These are phyloP conservation scores for Caenorhabditis sp. DNA, from an alignment of 2,888 invertebrate species.

Conservation along the genomic window DNA sequence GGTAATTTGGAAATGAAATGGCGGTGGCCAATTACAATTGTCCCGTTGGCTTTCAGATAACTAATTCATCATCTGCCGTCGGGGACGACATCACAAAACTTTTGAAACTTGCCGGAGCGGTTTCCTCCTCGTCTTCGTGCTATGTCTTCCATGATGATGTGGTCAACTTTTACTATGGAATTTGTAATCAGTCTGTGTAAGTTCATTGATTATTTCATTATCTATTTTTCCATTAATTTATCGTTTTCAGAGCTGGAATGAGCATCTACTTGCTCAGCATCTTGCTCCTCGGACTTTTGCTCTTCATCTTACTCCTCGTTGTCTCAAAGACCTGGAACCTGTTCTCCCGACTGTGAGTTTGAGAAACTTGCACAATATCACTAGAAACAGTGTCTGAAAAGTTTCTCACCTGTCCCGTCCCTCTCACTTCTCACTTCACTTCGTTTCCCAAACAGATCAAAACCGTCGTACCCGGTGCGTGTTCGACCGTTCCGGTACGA, in stretches of 20 bases:
- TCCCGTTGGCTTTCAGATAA: conserved; percentile 57
- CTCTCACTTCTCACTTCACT: conserved; percentile 16
- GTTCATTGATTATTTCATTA: too few species aligned
- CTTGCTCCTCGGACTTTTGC: conserved; percentile 70
- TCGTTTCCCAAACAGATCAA: conserved; percentile 33
- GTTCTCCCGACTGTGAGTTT: conserved; percentile 73
- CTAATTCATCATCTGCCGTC: conserved; percentile 67
- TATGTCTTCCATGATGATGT: conserved; percentile 71
- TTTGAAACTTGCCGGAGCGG: conserved; percentile 70
- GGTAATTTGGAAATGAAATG: conserved; percentile 41
- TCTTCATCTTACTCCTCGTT: conserved; percentile 74
- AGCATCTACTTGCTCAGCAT: conserved; percentile 67
- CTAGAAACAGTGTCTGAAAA: background rate
- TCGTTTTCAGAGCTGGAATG: conserved; percentile 72
- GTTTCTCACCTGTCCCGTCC: background rate
- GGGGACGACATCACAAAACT: conserved; percentile 66
- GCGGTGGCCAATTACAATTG: conserved; percentile 3
- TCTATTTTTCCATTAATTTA: too few species aligned
- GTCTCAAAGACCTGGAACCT: conserved; percentile 76
- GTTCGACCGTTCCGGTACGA: conserved; percentile 60
- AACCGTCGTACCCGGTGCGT: conserved; percentile 48
- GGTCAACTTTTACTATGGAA: conserved; percentile 68
- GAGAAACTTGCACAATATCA: background rate
- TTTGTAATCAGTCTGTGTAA: conserved; percentile 75
- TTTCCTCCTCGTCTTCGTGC: conserved; percentile 71